Evolutionary conservation across 2,113 vertebrate species (phyloP).

Genomic region (Myotis davidii): DNA sequence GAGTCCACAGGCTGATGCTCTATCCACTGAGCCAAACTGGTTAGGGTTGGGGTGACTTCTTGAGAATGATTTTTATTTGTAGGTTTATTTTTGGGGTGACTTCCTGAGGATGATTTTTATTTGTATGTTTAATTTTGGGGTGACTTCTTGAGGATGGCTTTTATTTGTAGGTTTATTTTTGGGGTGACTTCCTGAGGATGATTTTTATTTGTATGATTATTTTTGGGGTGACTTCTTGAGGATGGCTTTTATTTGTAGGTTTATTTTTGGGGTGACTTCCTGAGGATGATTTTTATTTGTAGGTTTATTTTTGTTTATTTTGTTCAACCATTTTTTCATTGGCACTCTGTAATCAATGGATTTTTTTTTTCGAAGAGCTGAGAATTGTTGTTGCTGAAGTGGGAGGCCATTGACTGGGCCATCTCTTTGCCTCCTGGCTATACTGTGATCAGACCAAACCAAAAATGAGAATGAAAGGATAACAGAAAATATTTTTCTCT

Average conservation of each 20-base stretch:
- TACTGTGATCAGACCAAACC: constrained; percentile 2
- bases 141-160: constrained; percentile 24
- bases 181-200: not conserved
- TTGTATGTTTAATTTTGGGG: not conserved
- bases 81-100: not conserved
- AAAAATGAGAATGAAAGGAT: not conserved
- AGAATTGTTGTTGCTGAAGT: not conserved
- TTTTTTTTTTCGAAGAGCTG: constrained; percentile 24
- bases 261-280: not conserved
- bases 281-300: too few relatives aligned
- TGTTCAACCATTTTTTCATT: not conserved
- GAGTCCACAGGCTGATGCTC: too few relatives aligned
- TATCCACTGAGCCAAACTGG: too few relatives aligned
- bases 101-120: constrained; percentile 45
- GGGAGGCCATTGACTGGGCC: not conserved
- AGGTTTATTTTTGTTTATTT: not conserved
- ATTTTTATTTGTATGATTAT: constrained; percentile 46
- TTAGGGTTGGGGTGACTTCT: not conserved
- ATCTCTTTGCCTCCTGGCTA: not conserved
- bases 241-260: too few relatives aligned
- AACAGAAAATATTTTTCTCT: not conserved
- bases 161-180: not conserved
- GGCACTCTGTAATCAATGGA: not conserved
- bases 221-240: not conserved
- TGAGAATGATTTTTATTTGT: constrained; percentile 51